Evolutionary conservation across 2,888 invertebrate genomes (phyloP).

Genomic region (Malthinus flaveolus): DNA sequence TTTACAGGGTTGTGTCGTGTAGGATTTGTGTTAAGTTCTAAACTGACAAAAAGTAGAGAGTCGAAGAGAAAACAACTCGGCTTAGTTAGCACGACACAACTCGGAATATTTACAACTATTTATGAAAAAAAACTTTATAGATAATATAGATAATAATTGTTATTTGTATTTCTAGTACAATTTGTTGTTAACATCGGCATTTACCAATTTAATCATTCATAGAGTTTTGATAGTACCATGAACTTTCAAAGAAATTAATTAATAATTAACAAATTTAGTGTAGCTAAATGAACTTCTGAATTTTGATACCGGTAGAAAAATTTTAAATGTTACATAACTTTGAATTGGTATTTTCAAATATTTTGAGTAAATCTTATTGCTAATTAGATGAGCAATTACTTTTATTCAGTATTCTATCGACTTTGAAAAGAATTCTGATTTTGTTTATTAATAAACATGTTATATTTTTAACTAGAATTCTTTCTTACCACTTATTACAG

Average conservation of each 20-base stretch:
- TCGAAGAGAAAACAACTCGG: too few relatives aligned
- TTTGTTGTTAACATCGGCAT: constrained; percentile 8
- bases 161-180: constrained; percentile 14
- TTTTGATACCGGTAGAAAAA: constrained; percentile 20
- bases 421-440: constrained; percentile 4
- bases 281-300: constrained; percentile 8
- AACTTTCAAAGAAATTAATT: constrained; percentile 7
- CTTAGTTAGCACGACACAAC: too few relatives aligned
- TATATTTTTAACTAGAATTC: constrained; percentile 17
- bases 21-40: not conserved
- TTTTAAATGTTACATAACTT: constrained; percentile 5
- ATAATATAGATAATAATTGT: constrained; percentile 8
- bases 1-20: too few relatives aligned
- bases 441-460: constrained; percentile 25
- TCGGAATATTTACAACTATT: too few relatives aligned
- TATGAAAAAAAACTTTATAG: not conserved
- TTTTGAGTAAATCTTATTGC: constrained; percentile 8
- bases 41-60: not conserved
- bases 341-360: constrained; percentile 2
- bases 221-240: constrained; percentile 5
- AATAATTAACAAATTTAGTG: constrained; percentile 7
- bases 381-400: constrained; percentile 6
- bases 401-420: constrained; percentile 5
- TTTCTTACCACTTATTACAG: not conserved
- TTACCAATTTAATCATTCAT: not conserved